Evolutionary conservation across 2,113 vertebrate genomes (phyloP), one percentile per base, ranked within the genome.

Genomic region (Tychaedon coryphoeus): DNA sequence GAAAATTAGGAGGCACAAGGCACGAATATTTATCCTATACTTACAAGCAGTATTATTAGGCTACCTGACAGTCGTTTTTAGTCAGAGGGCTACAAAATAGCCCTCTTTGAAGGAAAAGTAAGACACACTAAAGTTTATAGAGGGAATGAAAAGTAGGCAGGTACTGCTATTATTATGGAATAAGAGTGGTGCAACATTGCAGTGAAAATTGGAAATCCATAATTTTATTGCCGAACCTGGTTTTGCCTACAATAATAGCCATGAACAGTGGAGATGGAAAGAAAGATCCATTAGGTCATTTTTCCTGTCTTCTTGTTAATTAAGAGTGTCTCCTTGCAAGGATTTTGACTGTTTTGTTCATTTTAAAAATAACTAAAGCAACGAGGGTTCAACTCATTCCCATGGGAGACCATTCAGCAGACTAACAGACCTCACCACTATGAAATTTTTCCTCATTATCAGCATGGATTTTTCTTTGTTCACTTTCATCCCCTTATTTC

Each of bases 351-450:
- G 86, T 77, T 96, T 88, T 96, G 86, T 92, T 90, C 88, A 61
- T 70, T 96, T 95, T 84, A 90, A 92, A 96, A 96, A 93, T 93
- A 96, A 83, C 93, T 81, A 83, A 95, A 95, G 72, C 76, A 84
- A 67, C 17, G 19, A 93, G 36, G 86, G 65, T 93, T 90, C 95
- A 79, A 86, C 61, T 76, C 0, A 0, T 90, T 94, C 92, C 82
- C 65, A 81, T 94, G 92, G 86, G 95, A 95, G n/a, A 74, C 47
- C 2, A 2, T 92, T 96, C 82, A 88, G 79, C 45, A 86, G 60
- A 73, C 61, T 77, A 94, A 76, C 82, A 92, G 86, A 93, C 45
- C 57, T 93, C 90, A 88, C 64, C 65, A 88, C 69, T 86, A 74
- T 34, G 61, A 95, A 77, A 71, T 92, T 94, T 90, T 84, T 92